Evolutionary conservation across 1,140 invertebrate genomes (phyloP).

Genomic region (Leptopilina clavipes): DNA sequence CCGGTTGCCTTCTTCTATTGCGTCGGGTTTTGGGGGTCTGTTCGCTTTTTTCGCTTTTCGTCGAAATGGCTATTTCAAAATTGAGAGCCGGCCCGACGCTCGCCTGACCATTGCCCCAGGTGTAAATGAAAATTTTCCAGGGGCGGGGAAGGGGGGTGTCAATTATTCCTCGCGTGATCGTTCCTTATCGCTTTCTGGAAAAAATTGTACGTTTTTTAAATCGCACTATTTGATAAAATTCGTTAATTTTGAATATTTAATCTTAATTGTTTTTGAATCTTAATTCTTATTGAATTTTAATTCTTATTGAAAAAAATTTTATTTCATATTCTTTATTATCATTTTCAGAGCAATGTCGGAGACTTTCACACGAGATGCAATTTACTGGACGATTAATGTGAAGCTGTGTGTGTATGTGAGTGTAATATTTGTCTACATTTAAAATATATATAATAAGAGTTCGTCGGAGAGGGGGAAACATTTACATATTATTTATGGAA

Average conservation of each 20-base stretch:
- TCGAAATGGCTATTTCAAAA: conserved; percentile 80
- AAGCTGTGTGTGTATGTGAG: conserved; percentile 59
- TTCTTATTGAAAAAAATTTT: no score
- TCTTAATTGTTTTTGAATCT: no score
- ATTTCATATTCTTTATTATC: neutral
- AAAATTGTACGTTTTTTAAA: no score
- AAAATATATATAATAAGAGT: no score
- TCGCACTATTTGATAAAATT: no score
- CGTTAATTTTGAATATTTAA: no score
- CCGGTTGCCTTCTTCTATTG: conserved; percentile 79
- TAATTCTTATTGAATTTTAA: no score
- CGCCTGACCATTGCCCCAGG: conserved; percentile 72
- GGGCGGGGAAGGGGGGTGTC: neutral
- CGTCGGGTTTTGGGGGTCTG: conserved; percentile 78
- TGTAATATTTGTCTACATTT: conserved; percentile 6
- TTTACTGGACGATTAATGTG: conserved; percentile 52
- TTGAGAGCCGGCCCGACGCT: conserved; percentile 79
- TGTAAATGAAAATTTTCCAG: conserved; percentile 64
- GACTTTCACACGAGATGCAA: conserved; percentile 47
- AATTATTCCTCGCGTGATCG: neutral
- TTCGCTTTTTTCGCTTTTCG: conserved; percentile 76
- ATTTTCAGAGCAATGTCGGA: conserved; percentile 24
- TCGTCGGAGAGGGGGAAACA: conserved; percentile 65
- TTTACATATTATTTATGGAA: conserved; percentile 48
- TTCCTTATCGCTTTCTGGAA: neutral